Conservation (phyloP, 1,140 invertebrate species). For the Rhyacophila brunnea region DNA sequence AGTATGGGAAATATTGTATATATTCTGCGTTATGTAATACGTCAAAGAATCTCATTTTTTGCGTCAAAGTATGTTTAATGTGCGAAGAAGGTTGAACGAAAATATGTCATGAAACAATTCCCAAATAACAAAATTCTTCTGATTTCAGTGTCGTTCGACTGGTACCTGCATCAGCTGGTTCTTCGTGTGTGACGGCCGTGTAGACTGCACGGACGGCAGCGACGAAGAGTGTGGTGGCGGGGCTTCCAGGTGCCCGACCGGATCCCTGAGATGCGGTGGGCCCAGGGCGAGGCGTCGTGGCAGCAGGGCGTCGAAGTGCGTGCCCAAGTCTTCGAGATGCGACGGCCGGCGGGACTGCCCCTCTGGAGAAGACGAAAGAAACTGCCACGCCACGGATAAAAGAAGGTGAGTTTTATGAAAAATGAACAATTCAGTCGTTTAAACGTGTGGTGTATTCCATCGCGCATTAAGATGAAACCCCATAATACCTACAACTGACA, state of each 20-base stretch:
- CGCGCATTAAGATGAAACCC: too few relatives aligned
- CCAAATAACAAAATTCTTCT: too few relatives aligned
- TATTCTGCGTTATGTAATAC: too few relatives aligned
- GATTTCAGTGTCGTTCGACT: constrained; percentile 70
- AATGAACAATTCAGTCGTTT: neutral
- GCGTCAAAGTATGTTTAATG: too few relatives aligned
- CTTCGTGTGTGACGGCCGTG: constrained; percentile 90
- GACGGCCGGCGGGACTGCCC: constrained; percentile 78
- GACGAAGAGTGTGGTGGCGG: constrained; percentile 70
- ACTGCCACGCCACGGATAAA: constrained; percentile 62
- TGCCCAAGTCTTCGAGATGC: constrained; percentile 72
- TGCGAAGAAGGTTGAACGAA: too few relatives aligned
- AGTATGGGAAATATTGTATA: too few relatives aligned
- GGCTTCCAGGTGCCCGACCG: constrained; percentile 40
- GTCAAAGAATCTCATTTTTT: too few relatives aligned
- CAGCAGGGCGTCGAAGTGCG: constrained; percentile 70
- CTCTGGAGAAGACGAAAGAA: constrained; percentile 76
- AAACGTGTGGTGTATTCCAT: too few relatives aligned
- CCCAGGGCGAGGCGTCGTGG: constrained; percentile 38
- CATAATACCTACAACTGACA: too few relatives aligned
- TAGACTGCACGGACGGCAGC: constrained; percentile 81
- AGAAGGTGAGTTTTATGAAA: constrained; percentile 50
- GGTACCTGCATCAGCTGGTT: constrained; percentile 87
- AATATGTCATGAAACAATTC: too few relatives aligned
- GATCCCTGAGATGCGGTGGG: constrained; percentile 21